Conservation (phyloP, 1,140 invertebrate species). For the honey bee (Apis mellifera) region Amel_HAv3.1 CM009935.2:12022001-12022500, state of each 20-base stretch:
- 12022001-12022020: neutral
- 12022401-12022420: slow-evolving; percentile 26
- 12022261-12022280: neutral
- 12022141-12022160: neutral
- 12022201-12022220: neutral
- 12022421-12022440: slow-evolving; percentile 12
- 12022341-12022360: slow-evolving; percentile 20
- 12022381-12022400: slow-evolving; percentile 30
- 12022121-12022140: neutral
- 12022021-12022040: neutral
- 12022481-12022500: slow-evolving; percentile 29
- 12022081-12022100: no score
- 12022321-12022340: slow-evolving; percentile 24
- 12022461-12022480: slow-evolving; percentile 19
- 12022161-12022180: neutral
- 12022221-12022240: slow-evolving; percentile 5
- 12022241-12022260: neutral
- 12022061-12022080: neutral
- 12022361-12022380: slow-evolving; percentile 34
- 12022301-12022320: neutral
- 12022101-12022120: neutral
- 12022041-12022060: neutral
- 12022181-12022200: neutral
- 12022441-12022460: slow-evolving; percentile 22
- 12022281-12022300: neutral